These are phyloP conservation scores for Myopa testacea DNA, from an alignment of 2,888 invertebrate species.

Conservation along the genomic window DNA sequence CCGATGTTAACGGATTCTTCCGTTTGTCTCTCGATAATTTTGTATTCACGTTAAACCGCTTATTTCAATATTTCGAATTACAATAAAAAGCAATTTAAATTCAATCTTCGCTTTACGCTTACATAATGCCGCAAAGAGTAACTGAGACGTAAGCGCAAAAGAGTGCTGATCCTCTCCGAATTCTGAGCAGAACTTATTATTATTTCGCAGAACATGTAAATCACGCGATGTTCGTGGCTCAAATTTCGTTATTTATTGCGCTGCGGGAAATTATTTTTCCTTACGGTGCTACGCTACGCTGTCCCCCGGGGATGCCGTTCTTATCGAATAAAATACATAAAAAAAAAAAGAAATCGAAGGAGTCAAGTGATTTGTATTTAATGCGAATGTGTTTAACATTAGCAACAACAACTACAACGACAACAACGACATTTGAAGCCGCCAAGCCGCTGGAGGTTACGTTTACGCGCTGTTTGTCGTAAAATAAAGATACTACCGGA, in stretches of 20 bases:
- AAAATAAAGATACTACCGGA: not conserved
- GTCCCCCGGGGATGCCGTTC: not conserved
- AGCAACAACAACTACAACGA: not conserved
- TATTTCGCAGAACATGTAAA: conserved; percentile 26
- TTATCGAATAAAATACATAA: not conserved
- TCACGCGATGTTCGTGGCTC: conserved; percentile 26
- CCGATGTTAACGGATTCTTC: not conserved
- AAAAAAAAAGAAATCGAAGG: not conserved
- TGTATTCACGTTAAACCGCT: not conserved
- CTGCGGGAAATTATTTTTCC: conserved; percentile 23
- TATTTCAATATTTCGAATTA: conserved; percentile 1
- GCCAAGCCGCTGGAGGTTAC: not conserved
- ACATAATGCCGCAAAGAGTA: not conserved
- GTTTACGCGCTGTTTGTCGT: not conserved
- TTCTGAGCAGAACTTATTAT: not conserved
- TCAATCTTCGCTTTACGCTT: conserved; percentile 12
- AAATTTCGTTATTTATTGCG: conserved; percentile 33
- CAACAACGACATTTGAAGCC: not conserved
- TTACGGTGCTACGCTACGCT: not conserved
- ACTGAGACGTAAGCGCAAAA: not conserved
- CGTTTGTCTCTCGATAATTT: not conserved
- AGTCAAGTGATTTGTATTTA: conserved; percentile 15
- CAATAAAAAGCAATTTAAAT: conserved; percentile 33
- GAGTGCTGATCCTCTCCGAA: too few relatives aligned
- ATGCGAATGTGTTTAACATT: conserved; percentile 25